Base-by-base conservation (phyloP, 1,140 invertebrate genomes). In the Pseudomyrmex pallidus region DNA sequence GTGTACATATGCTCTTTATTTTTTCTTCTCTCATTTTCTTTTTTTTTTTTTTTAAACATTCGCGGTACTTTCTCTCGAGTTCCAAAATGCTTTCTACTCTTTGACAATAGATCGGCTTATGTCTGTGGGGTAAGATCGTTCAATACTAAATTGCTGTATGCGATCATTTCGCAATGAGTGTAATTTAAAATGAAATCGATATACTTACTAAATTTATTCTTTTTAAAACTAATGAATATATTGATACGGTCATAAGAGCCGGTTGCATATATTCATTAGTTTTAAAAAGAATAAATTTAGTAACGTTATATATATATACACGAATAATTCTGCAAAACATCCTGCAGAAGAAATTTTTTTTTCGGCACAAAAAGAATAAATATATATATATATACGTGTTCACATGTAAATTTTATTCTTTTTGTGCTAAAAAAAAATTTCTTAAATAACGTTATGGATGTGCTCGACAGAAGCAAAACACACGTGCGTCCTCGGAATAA, bases 1-100 rank as follows among this genome's bases (percentile, higher is more conserved):
- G 5, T 35, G 35, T 20, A 3, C 44, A 54, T 4, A 35, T 57
- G 46, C 22, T 44, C 4, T 61, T 66, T 15, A 50, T 54, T 52
- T 62, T 62, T 78, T 84, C n/a, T 22, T 70, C 56, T 63, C 35
- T 10, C 44, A 13, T 76, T 50, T 54, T 2, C 8, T 62, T 20
- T 64, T 25, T 64, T 59, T 64, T 35, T 56, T 15, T 17, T 52
- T 2, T n/a, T n/a, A n/a, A 84, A 70, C 64, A 35, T 50, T 17
- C 25, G 17, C 63, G 52, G 13, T 70, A 59, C 22, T 78, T 68
- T 76, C 62, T 67, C 35, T 77, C 50, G 17, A 57, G 59, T 67
- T 83, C 52, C 50, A 50, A 20, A 66, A 57, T 46, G 48, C 54
- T 80, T 80, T 80, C 64, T 70, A 48, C 44, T 22, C 13, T n/a